These are phyloP conservation scores for Rhinichthys klamathensis DNA, from an alignment of 2,113 vertebrate species.

Conservation along the genomic window DNA sequence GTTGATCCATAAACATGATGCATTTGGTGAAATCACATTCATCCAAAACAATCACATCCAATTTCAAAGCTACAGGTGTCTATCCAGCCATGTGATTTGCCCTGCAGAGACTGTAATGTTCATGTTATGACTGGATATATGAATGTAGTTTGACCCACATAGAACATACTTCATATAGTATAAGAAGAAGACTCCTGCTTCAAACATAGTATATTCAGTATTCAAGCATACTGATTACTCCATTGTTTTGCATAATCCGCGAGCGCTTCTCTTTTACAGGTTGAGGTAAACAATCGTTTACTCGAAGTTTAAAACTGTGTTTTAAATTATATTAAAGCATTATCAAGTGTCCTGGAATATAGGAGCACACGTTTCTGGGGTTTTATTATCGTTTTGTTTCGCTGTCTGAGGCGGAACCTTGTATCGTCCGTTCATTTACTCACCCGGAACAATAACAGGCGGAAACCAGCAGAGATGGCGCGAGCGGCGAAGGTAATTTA, in stretches of 20 bases:
- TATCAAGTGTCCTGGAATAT: neutral
- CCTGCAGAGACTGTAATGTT: neutral
- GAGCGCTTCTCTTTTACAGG: neutral
- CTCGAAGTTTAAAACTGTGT: neutral
- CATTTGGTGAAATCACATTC: no score
- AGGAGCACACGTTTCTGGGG: rapidly evolving
- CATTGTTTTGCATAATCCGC: neutral
- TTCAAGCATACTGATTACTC: neutral
- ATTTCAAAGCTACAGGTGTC: neutral
- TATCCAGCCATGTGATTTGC: neutral
- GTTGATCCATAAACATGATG: no score
- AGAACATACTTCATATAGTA: neutral
- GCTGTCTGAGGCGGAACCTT: constrained; percentile 38
- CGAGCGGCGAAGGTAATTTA: constrained; percentile 64
- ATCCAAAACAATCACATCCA: neutral
- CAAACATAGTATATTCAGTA: no score
- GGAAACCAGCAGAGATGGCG: constrained; percentile 66
- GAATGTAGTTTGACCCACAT: neutral
- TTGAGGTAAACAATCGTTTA: neutral
- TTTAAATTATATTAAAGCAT: neutral
- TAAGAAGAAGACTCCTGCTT: neutral
- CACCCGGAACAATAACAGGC: constrained; percentile 70
- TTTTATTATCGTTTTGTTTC: neutral
- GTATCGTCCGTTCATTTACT: constrained; percentile 43
- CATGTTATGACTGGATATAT: neutral